Evolutionary conservation across 23 tunicate species (phyloP).

Genomic region (Phallusia fumigata): DNA sequence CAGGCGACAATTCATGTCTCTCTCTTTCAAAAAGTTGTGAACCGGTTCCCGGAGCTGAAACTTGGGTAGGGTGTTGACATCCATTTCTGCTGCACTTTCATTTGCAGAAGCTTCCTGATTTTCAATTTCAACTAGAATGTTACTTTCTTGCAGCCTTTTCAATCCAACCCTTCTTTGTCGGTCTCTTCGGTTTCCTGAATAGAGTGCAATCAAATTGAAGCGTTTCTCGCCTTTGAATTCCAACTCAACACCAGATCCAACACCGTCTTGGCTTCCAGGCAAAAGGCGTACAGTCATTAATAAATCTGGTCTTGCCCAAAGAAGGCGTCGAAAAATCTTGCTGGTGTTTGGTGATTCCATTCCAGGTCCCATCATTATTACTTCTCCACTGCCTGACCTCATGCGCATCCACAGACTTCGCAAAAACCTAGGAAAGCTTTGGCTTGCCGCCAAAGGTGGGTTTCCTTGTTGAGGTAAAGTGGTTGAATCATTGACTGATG

Average conservation of each 20-base stretch:
- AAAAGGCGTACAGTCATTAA: slow-evolving; percentile 74
- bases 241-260: slow-evolving; percentile 92
- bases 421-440: slow-evolving; percentile 60
- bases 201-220: slow-evolving; percentile 83
- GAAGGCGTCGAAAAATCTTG: slow-evolving; percentile 62
- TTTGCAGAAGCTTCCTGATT: not conserved
- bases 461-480: not conserved
- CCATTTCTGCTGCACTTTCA: not conserved
- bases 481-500: not conserved
- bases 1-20: slow-evolving; percentile 48
- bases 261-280: slow-evolving; percentile 88
- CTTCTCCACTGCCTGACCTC: slow-evolving; percentile 63
- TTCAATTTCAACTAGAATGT: slow-evolving; percentile 43
- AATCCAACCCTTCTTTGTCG: slow-evolving; percentile 48
- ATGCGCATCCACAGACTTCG: slow-evolving; percentile 58
- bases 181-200: slow-evolving; percentile 68
- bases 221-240: slow-evolving; percentile 76
- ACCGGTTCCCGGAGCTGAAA: slow-evolving; percentile 65
- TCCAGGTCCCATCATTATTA: slow-evolving; percentile 92
- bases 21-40: slow-evolving; percentile 58
- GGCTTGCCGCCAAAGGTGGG: not conserved
- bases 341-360: slow-evolving; percentile 89
- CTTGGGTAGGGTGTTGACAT: not conserved
- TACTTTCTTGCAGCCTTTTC: slow-evolving; percentile 65
- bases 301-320: slow-evolving; percentile 82